Evolutionary conservation across 92 coral and sea anemone genomes (phyloP), one percentile per base, ranked within the genome.

Genomic region (Heteractis magnifica): DNA sequence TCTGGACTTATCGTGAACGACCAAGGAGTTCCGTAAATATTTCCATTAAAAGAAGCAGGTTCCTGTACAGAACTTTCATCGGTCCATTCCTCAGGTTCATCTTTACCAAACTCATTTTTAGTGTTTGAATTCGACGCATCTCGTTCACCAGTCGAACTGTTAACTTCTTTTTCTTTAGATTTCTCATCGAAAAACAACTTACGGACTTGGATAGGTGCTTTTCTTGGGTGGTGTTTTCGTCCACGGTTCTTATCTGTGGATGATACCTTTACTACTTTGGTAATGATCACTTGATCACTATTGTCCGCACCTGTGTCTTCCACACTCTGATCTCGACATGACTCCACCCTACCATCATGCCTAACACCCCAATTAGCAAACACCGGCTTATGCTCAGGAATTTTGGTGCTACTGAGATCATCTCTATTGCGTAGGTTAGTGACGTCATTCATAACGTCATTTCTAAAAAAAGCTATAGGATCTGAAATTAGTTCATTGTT

Each of bases 401-500:
- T 51, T 8, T 68, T 49, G 14, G 64, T 13, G 13, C 41, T 68
- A 68, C 73, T 68, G 15, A 53, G 58, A 53, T 34, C 44, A 34
- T 68, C 49, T 68, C 49, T 48, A 68, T 65, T 49, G 21, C 52
- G 84, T 70, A 49, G n/a, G 26, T 81, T 81, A 19, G 84, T 81
- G 76, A 81, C 84, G 84, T 81, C 84, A 81, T 81, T 71, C 68
- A 81, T 70, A 7, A 81, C 84, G 64, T 81, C 84, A 81, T 81
- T 81, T 70, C 65, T 51, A 41, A 41, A 11, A 56, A 2, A 44
- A 16, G 19, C 83, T 14, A 62, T 62, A 18, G 70, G 26, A 5
- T 62, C 70, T 9, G 10, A 62, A n/a, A 23, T 51, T 10, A 68
- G 16, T 23, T 26, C n/a, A 13, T 52, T 50, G 18, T 26, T 49